phyloP scores from a whole-genome alignment of 2,888 invertebrate genomes.

The Heliconius cydno region DNA sequence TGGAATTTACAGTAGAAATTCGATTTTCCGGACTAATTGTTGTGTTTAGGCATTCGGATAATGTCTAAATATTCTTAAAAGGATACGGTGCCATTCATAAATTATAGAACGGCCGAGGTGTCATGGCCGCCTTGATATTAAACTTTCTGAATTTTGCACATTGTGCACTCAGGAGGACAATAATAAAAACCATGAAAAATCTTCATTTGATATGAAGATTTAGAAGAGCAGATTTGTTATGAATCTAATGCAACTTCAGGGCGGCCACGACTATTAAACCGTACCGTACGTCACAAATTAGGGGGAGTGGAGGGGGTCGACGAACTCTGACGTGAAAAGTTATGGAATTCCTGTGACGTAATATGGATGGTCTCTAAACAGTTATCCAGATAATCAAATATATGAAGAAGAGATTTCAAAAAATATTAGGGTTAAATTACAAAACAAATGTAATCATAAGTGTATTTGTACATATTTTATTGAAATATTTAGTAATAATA shows the following conservation, averaged over 20 bases:
- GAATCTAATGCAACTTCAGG: too few relatives aligned
- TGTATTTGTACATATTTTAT: background rate
- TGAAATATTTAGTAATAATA: too few relatives aligned
- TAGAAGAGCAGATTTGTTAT: too few relatives aligned
- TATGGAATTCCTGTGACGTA: background rate
- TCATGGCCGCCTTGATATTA: background rate
- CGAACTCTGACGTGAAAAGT: background rate
- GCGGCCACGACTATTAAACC: too few relatives aligned
- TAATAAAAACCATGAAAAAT: background rate
- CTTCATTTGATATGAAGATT: too few relatives aligned
- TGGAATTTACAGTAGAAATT: background rate
- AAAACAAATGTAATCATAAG: background rate
- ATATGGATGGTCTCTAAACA: background rate
- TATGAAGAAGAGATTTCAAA: background rate
- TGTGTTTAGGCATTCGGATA: background rate
- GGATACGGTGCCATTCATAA: background rate
- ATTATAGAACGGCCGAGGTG: background rate
- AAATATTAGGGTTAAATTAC: background rate
- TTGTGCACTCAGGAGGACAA: background rate
- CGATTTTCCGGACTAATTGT: background rate
- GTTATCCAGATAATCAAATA: background rate
- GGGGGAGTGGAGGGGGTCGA: too few relatives aligned
- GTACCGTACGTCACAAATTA: too few relatives aligned
- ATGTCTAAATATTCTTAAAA: background rate
- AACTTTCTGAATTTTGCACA: background rate